Conservation (phyloP, 2,113 vertebrate species). For the Caretta caretta region DNA sequence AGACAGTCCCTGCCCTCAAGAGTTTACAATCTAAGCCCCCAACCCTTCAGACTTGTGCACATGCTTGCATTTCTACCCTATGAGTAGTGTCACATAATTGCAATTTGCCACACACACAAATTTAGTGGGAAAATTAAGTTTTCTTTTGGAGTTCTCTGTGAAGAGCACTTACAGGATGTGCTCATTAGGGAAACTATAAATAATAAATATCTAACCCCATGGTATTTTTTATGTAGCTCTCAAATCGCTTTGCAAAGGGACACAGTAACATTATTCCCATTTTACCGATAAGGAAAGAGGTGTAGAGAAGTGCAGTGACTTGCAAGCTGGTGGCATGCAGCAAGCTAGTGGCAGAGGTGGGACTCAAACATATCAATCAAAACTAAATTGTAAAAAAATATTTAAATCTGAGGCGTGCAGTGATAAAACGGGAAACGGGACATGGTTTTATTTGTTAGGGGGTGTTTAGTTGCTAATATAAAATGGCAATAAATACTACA, state of each 20-base stretch:
- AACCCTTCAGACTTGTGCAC: background rate
- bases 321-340: background rate
- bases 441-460: background rate
- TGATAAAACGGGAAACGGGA: background rate
- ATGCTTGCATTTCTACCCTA: background rate
- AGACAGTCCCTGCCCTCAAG: background rate
- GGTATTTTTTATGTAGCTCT: background rate
- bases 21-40: background rate
- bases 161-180: background rate
- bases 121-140: background rate
- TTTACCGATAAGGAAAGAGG: constrained; percentile 8
- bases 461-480: background rate
- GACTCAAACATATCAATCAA: background rate
- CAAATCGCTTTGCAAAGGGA: background rate
- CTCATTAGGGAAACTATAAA: background rate
- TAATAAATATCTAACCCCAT: background rate
- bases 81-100: background rate
- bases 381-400: background rate
- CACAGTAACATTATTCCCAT: background rate
- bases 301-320: background rate
- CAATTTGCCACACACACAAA: background rate
- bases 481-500: background rate
- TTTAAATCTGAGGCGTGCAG: background rate
- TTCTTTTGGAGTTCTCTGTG: background rate
- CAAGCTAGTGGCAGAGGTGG: background rate